Evolutionary conservation across 2,888 invertebrate species (phyloP).

Genomic region (Pachymerium ferrugineum): DNA sequence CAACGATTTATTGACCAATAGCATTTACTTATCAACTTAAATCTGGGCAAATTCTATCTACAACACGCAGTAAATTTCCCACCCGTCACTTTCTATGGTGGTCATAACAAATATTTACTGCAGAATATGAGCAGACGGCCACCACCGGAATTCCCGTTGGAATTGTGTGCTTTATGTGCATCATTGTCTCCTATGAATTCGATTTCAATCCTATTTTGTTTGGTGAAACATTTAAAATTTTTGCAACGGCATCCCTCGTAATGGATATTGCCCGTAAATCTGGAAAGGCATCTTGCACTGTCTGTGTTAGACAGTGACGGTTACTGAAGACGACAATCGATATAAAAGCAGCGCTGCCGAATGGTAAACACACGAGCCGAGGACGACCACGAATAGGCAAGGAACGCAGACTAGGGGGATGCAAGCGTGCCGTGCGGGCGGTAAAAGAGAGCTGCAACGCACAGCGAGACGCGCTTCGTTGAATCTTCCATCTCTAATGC

Average conservation of each 20-base stretch:
- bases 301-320: slow-evolving; percentile 10
- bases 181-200: background rate
- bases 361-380: slow-evolving; percentile 12
- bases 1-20: slow-evolving; percentile 17
- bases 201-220: background rate
- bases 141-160: background rate
- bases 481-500: slow-evolving; percentile 22
- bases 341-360: slow-evolving; percentile 19
- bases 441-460: slow-evolving; percentile 20
- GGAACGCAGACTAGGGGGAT: background rate
- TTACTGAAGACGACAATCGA: slow-evolving; percentile 7
- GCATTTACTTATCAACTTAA: slow-evolving; percentile 19
- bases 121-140: background rate
- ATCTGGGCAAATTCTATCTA: slow-evolving; percentile 24
- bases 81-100: background rate
- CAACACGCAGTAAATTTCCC: slow-evolving; percentile 7
- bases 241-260: background rate
- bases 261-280: background rate
- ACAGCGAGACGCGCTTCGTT: slow-evolving; percentile 9
- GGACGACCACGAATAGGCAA: background rate
- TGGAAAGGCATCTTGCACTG: background rate
- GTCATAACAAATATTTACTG: slow-evolving; percentile 8
- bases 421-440: background rate
- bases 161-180: background rate
- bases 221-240: background rate